Evolutionary conservation across 2,113 vertebrate species (phyloP).

Genomic region (Lepisosteus osseus): DNA sequence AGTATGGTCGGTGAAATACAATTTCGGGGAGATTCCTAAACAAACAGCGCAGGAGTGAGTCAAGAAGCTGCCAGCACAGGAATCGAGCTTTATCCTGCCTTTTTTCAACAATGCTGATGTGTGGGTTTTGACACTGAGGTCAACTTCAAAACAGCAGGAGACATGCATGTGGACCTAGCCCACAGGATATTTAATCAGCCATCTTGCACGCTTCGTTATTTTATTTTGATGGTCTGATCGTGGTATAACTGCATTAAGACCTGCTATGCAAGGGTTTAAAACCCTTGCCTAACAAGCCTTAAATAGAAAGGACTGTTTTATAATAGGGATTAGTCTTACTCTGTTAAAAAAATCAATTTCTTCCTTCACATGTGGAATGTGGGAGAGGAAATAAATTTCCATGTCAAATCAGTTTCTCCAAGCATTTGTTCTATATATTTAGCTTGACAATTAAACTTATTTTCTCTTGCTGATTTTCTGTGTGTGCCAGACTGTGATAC

Average conservation of each 20-base stretch:
- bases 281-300: conserved; percentile 15
- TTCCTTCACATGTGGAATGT: neutral
- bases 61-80: conserved; percentile 74
- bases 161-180: neutral
- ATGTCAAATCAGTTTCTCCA: conserved; percentile 1
- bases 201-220: neutral
- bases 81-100: conserved; percentile 64
- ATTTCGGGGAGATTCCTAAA: conserved; percentile 99
- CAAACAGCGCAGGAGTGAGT: conserved; percentile 95
- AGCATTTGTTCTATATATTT: conserved; percentile 10
- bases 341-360: conserved; percentile 3
- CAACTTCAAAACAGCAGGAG: neutral
- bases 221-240: conserved; percentile 9
- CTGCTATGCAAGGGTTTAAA: neutral
- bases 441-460: neutral
- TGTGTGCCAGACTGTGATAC: no score
- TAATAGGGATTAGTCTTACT: conserved; percentile 14
- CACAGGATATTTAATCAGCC: neutral
- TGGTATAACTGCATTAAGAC: conserved; percentile 3
- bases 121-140: neutral
- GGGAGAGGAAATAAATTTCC: conserved; percentile 1
- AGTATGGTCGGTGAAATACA: conserved; percentile 99
- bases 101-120: conserved; percentile 60
- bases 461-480: neutral
- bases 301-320: neutral